phyloP scores from a whole-genome alignment of 2,113 vertebrate species.

The Sinocyclocheilus anophthalmus region DNA sequence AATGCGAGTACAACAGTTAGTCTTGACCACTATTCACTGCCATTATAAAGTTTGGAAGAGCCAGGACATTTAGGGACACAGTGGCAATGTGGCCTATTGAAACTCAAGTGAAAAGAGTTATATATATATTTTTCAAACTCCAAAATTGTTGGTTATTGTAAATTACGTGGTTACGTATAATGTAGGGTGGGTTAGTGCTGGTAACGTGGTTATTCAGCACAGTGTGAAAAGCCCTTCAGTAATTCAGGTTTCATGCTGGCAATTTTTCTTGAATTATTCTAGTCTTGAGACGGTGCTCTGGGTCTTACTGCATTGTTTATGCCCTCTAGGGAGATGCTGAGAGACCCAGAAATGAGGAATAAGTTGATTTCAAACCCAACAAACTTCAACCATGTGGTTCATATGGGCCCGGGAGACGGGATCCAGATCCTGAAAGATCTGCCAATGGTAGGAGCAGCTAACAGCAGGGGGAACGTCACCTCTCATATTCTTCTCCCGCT shows the following conservation, averaged over 20 bases:
- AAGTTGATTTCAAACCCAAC: slow-evolving; percentile 99
- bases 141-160: too few relatives aligned
- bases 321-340: slow-evolving; percentile 90
- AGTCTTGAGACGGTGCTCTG: not conserved
- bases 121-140: too few relatives aligned
- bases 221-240: not conserved
- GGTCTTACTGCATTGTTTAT: slow-evolving; percentile 9
- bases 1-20: too few relatives aligned
- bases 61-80: too few relatives aligned
- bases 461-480: not conserved
- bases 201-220: not conserved
- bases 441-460: slow-evolving; percentile 85
- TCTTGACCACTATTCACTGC: too few relatives aligned
- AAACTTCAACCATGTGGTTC: slow-evolving; percentile 99
- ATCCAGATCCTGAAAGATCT: slow-evolving; percentile 99
- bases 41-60: too few relatives aligned
- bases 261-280: not conserved
- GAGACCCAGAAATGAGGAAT: slow-evolving; percentile 98
- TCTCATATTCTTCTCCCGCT: not conserved
- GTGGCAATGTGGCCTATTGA: too few relatives aligned
- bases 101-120: too few relatives aligned
- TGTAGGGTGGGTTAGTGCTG: too few relatives aligned
- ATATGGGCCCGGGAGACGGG: slow-evolving; percentile 99
- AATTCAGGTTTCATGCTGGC: not conserved
- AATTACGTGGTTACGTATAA: too few relatives aligned